Evolutionary conservation across 2,888 invertebrate genomes (phyloP).

Genomic region (Nesidiocoris tenuis): DNA sequence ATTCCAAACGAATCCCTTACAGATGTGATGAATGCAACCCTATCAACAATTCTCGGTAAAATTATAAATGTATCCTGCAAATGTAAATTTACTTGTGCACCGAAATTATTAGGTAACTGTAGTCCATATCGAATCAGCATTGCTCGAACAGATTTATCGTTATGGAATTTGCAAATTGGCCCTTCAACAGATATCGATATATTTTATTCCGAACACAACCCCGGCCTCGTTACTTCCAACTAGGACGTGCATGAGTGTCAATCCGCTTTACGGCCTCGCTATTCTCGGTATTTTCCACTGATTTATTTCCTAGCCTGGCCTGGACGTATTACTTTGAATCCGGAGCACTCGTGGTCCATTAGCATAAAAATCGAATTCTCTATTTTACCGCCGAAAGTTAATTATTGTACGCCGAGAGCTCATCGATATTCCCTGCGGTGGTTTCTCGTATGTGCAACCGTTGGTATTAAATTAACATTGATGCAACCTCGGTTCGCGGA

Average conservation of each 20-base stretch:
- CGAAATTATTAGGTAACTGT: too few relatives aligned
- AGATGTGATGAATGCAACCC: too few relatives aligned
- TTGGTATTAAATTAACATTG: neutral
- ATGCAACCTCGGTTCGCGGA: neutral
- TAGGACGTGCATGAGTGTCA: neutral
- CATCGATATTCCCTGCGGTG: constrained; percentile 15
- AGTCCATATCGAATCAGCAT: too few relatives aligned
- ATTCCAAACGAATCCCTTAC: too few relatives aligned
- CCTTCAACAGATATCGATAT: too few relatives aligned
- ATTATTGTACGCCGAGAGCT: constrained; percentile 12
- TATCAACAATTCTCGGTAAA: too few relatives aligned
- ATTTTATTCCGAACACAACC: too few relatives aligned
- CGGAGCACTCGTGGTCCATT: neutral
- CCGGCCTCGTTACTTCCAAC: neutral
- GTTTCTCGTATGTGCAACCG: neutral
- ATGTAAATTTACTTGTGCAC: too few relatives aligned
- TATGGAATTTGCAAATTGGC: too few relatives aligned
- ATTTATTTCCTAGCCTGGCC: neutral
- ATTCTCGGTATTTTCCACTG: neutral
- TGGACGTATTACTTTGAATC: neutral
- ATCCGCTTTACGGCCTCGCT: neutral
- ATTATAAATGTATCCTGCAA: too few relatives aligned
- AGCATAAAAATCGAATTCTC: constrained; percentile 13
- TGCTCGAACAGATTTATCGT: too few relatives aligned
- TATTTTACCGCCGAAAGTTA: constrained; percentile 22